phyloP scores from a whole-genome alignment of 2,113 vertebrate genomes.

The Bathybates hornii region DNA sequence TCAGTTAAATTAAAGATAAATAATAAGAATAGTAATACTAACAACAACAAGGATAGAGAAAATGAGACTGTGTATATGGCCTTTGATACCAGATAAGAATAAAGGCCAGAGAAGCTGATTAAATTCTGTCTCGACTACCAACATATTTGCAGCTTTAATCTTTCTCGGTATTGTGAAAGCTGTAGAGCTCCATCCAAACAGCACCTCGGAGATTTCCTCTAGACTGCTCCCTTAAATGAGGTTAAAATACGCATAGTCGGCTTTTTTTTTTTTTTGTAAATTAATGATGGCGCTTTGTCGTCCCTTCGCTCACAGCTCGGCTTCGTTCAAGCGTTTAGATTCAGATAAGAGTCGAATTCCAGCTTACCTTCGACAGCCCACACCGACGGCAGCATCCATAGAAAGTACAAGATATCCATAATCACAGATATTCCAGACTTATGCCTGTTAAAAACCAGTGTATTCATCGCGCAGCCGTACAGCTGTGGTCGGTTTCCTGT shows the following conservation, averaged over 20 bases:
- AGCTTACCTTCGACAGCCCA: constrained; percentile 72
- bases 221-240: neutral
- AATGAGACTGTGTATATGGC: neutral
- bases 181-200: neutral
- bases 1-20: neutral
- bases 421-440: constrained; percentile 17
- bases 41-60: neutral
- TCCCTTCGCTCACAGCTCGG: neutral
- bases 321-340: neutral
- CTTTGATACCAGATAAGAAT: neutral
- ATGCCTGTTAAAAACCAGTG: constrained; percentile 21
- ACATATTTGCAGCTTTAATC: neutral
- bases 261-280: neutral
- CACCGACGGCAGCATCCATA: constrained; percentile 62
- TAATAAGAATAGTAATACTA: neutral
- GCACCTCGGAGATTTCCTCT: neutral
- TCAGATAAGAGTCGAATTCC: neutral
- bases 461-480: constrained; percentile 49
- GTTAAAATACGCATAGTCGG: neutral
- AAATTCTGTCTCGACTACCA: neutral
- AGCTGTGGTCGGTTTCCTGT: constrained; percentile 39
- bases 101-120: neutral
- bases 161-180: neutral
- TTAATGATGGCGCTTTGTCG: neutral
- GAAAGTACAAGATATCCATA: constrained; percentile 58